These are phyloP conservation scores for Mohoua ochrocephala DNA, from an alignment of 2,113 vertebrate species.

Conservation along the genomic window DNA sequence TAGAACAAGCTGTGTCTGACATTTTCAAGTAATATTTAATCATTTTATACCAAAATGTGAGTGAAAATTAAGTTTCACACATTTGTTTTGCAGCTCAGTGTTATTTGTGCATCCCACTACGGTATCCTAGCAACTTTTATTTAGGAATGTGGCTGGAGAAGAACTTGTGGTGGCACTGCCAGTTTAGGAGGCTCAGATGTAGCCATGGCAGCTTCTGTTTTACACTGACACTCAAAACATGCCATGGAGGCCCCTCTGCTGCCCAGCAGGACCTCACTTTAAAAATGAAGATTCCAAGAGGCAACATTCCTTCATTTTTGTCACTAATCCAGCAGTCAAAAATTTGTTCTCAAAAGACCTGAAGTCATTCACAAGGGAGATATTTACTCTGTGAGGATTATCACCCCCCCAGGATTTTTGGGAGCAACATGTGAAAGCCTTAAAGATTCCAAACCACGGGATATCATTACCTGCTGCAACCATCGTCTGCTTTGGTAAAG, in stretches of 20 bases:
- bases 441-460: background rate
- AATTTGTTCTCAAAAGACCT: background rate
- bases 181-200: background rate
- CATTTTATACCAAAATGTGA: background rate
- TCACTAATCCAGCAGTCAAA: background rate
- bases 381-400: background rate
- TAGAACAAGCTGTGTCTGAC: background rate
- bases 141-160: background rate
- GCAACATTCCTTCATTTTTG: background rate
- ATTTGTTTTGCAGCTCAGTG: background rate
- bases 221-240: background rate
- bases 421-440: background rate
- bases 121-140: background rate
- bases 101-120: background rate
- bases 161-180: background rate
- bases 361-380: background rate
- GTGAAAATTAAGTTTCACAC: background rate
- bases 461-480: background rate
- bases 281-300: background rate
- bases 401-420: background rate
- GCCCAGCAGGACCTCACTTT: background rate
- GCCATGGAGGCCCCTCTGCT: background rate
- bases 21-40: background rate
- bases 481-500: background rate
- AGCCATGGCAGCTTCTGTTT: background rate